phyloP scores from a whole-genome alignment of 1,140 invertebrate species.

The Atta colombica region DNA sequence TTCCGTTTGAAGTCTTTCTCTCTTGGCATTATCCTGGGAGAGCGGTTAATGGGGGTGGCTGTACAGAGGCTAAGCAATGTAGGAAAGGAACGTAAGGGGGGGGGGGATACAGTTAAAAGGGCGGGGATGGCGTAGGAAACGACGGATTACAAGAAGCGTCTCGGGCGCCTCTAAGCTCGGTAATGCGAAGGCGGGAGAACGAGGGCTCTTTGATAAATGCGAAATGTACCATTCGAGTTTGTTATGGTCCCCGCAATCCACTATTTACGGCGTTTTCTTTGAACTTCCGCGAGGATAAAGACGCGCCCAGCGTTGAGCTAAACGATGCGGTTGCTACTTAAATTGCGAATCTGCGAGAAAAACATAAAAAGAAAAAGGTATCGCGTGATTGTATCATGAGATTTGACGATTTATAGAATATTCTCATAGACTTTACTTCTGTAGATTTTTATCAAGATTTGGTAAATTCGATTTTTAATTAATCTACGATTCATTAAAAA shows the following conservation, averaged over 20 bases:
- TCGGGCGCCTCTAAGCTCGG: conserved; percentile 73
- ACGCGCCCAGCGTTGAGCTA: conserved; percentile 60
- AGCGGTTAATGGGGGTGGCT: conserved; percentile 63
- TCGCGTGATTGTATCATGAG: not conserved
- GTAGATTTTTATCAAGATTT: not conserved
- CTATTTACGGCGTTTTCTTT: conserved; percentile 78
- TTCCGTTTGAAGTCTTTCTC: conserved; percentile 76
- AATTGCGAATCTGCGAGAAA: conserved; percentile 42
- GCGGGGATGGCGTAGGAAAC: conserved; percentile 57
- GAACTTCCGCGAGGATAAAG: conserved; percentile 69
- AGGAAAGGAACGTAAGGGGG: conserved; percentile 4
- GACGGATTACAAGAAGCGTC: conserved; percentile 78
- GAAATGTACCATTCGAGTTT: conserved; percentile 78
- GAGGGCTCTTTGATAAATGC: conserved; percentile 78
- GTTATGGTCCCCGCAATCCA: conserved; percentile 75
- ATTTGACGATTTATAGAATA: conserved; percentile 24
- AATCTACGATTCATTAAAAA: not conserved
- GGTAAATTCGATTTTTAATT: not conserved
- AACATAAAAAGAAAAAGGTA: conserved; percentile 48
- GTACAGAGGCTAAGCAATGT: conserved; percentile 31
- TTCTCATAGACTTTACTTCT: not conserved
- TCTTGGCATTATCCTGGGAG: conserved; percentile 69
- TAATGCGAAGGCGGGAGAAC: conserved; percentile 72
- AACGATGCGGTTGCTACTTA: conserved; percentile 71
- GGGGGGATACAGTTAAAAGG: not conserved